Conservation (phyloP, 2,113 vertebrate species). For the Clinocottus analis region DNA sequence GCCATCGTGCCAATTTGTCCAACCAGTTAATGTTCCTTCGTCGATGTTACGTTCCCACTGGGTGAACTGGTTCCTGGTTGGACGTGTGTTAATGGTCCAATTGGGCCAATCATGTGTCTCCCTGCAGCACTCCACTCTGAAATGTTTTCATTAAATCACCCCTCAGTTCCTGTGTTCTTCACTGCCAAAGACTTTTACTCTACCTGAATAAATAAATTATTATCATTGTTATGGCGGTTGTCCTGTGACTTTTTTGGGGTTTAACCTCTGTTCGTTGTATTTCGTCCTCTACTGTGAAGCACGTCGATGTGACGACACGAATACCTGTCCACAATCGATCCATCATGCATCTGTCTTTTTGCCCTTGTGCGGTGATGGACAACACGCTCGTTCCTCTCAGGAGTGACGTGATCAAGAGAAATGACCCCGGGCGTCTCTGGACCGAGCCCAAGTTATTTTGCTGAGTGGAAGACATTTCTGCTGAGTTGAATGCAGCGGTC, state of each 20-base stretch:
- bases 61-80: conserved; percentile 6
- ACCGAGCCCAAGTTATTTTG: conserved; percentile 54
- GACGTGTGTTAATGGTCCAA: neutral
- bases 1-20: conserved; percentile 3
- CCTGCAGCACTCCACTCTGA: conserved; percentile 65
- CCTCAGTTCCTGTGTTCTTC: conserved; percentile 57
- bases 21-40: neutral
- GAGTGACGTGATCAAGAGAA: conserved; percentile 36
- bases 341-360: neutral
- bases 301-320: neutral
- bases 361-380: conserved; percentile 25
- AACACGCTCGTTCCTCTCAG: neutral
- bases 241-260: neutral
- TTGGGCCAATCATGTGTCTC: conserved; percentile 22
- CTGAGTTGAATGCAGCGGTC: conserved; percentile 60
- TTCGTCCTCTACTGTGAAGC: neutral
- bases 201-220: conserved; percentile 83
- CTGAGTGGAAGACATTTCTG: conserved; percentile 69
- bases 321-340: neutral
- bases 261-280: neutral
- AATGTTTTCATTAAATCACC: conserved; percentile 46
- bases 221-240: conserved; percentile 55
- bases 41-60: neutral
- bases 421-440: conserved; percentile 44
- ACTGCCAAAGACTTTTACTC: conserved; percentile 83